Base-by-base conservation (phyloP, 2,888 invertebrate species). In the Holacanthella duospinosa region DNA sequence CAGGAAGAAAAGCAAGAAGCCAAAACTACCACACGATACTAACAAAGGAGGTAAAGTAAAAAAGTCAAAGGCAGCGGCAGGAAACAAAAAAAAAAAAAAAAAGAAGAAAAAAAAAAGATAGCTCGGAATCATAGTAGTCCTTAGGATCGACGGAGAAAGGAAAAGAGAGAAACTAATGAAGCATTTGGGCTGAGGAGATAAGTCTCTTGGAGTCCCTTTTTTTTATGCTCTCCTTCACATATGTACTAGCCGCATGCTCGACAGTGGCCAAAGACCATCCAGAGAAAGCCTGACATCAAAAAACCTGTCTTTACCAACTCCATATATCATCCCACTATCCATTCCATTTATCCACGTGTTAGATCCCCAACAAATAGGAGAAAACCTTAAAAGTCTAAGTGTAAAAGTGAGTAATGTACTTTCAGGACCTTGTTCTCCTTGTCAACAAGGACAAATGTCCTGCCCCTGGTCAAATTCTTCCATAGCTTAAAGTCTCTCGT, bases 161-260 rank as follows among this genome's bases (percentile, higher is more conserved):
- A 60, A 44, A 43, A 24, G 61, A 53, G 62, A 66, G 63, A 66
- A 66, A 63, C 59, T 64, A 66, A 66, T 64, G 66, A 66, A 66
- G 64, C 64, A 66, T 64, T 66, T 66, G 66, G 64, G 61, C 64
- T 64, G 54, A 62, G 58, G 66, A 64, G 66, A 66, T 66, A 66
- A 66, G 66, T 66, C 62, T 19, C 29, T 26, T 36, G 25, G 16
- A 57, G 25, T 57, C 29, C 29, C 12, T 57, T 29, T 57, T 53
- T 48, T 21, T 4, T 48, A 48, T 48, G 12, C 21, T 21, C 4
- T 48, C 21, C 48, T 21, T 21, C 48, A 4, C n/a, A n/a, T n/a
- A n/a, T n/a, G n/a, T n/a, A n/a, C n/a, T n/a, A n/a, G n/a, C n/a
- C n/a, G n/a, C n/a, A n/a, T n/a, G n/a, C n/a, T n/a, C n/a, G n/a